Evolutionary conservation across 2,888 invertebrate species (phyloP).

Genomic region (Lycocerus yunnanus): DNA sequence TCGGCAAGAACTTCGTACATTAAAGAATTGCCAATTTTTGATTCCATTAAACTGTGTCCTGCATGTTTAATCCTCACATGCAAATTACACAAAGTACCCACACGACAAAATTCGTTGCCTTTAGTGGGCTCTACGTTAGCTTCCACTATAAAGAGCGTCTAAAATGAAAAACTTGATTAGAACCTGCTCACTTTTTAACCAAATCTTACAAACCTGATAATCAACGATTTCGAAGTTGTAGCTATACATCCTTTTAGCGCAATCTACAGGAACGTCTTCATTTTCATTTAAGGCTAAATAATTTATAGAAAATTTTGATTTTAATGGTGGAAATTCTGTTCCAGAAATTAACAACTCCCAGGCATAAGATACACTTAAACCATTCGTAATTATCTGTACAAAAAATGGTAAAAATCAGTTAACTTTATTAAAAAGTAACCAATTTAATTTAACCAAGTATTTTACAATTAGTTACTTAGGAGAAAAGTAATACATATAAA

Average conservation of each 20-base stretch:
- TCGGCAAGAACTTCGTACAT: constrained; percentile 95
- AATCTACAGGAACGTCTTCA: constrained; percentile 38
- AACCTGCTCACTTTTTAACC: background rate
- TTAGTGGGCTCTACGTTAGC: constrained; percentile 79
- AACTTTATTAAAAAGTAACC: background rate
- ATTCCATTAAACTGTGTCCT: constrained; percentile 34
- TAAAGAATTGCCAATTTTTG: constrained; percentile 60
- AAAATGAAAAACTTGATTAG: constrained; percentile 35
- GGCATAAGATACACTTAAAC: constrained; percentile 78
- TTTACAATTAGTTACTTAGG: no score
- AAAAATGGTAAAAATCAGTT: background rate
- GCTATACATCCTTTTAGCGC: constrained; percentile 58
- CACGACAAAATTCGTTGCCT: constrained; percentile 83
- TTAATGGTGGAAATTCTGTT: constrained; percentile 57
- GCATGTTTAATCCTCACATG: constrained; percentile 68
- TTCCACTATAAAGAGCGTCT: constrained; percentile 82
- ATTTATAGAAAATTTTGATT: constrained; percentile 67
- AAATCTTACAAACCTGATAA: constrained; percentile 64
- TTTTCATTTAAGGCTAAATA: constrained; percentile 57
- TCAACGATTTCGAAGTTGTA: constrained; percentile 81
- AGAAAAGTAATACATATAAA: no score
- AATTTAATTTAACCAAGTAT: no score
- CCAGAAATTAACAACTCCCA: constrained; percentile 68
- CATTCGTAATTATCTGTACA: constrained; percentile 68
- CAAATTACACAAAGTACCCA: constrained; percentile 85